Conservation (phyloP, 2,888 invertebrate species). For the Heterodera filipjevi region DNA sequence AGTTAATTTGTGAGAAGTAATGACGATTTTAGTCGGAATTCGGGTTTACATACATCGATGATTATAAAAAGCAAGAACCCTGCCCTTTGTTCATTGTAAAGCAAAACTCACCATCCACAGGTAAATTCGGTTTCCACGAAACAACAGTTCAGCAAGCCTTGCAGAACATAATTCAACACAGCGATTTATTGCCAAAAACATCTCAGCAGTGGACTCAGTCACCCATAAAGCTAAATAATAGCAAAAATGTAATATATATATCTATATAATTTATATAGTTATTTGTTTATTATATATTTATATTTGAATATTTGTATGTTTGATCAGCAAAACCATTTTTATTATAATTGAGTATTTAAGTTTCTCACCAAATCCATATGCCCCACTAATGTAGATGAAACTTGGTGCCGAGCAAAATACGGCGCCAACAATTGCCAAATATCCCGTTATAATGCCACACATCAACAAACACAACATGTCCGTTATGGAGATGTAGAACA, state of each 20-base stretch:
- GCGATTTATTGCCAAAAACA: conserved; percentile 32
- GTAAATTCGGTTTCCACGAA: conserved; percentile 23
- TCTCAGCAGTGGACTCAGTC: conserved; percentile 5
- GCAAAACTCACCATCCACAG: conserved; percentile 14
- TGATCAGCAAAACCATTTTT: no score
- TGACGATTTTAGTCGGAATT: no score
- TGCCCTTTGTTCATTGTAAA: not conserved
- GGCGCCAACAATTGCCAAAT: conserved; percentile 32
- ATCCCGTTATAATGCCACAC: conserved; percentile 36
- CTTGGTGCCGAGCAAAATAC: conserved; percentile 33
- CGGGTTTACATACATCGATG: no score
- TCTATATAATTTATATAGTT: no score
- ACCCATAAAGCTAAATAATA: conserved; percentile 21
- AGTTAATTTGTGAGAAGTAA: no score
- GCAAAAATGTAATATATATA: no score
- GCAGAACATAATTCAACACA: conserved; percentile 32
- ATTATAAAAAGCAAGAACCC: not conserved
- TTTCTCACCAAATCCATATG: conserved; percentile 17
- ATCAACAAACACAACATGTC: conserved; percentile 32
- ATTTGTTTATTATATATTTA: no score
- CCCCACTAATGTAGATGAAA: conserved; percentile 29
- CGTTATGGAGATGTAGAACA: conserved; percentile 40
- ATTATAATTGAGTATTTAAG: no score
- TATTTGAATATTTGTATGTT: no score
- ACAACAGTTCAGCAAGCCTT: conserved; percentile 25